Percentiles rank a stretch among this genome's conserved stretches.
Conservation (phyloP, 2,888 invertebrate species). For the Dorcus hopei region DNA sequence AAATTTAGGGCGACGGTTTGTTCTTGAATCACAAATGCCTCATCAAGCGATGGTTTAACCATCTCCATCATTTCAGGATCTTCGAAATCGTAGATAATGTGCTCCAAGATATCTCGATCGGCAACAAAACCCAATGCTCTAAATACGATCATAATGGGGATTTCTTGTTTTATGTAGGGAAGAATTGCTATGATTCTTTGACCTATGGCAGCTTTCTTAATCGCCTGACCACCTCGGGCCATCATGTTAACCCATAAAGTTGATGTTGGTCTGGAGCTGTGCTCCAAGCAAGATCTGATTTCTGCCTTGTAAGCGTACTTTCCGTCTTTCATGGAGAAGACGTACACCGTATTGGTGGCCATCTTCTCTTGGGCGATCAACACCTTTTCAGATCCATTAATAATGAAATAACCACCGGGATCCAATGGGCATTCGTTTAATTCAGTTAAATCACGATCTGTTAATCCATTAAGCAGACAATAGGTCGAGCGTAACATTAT, state of each 20-base stretch:
- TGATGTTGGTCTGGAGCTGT: constrained; percentile 92
- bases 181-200: constrained; percentile 97
- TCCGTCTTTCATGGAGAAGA: constrained; percentile 99
- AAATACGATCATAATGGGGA: constrained; percentile 99
- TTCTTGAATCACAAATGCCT: constrained; percentile 99
- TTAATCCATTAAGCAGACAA: constrained; percentile 88
- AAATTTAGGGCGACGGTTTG: constrained; percentile 98
- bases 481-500: constrained; percentile 99
- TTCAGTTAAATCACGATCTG: constrained; percentile 98
- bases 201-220: constrained; percentile 98
- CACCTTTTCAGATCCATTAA: constrained; percentile 93
- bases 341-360: constrained; percentile 99
- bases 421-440: constrained; percentile 98
- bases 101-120: constrained; percentile 97
- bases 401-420: constrained; percentile 99
- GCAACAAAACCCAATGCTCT: constrained; percentile 95
- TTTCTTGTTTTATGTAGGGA: constrained; percentile 99
- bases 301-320: constrained; percentile 99
- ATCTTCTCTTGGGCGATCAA: constrained; percentile 99
- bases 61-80: constrained; percentile 99
- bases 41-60: constrained; percentile 97
- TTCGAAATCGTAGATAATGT: constrained; percentile 99
- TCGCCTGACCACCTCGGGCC: constrained; percentile 96
- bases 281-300: constrained; percentile 91
- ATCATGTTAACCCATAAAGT: constrained; percentile 99